phyloP scores from a whole-genome alignment of 2,797 vertebrate genomes.

The Sciurus vulgaris region DNA sequence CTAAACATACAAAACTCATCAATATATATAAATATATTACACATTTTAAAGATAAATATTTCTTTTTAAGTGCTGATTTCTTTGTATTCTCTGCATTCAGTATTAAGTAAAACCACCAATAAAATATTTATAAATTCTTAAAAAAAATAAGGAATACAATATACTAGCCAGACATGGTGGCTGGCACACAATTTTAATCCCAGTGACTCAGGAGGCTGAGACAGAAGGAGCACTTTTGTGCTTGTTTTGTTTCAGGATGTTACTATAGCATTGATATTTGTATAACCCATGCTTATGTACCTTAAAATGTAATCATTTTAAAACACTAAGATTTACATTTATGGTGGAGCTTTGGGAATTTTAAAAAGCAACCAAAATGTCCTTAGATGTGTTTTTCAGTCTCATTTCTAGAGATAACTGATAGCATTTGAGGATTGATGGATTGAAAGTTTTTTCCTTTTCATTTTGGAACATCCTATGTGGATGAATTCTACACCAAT shows the following conservation, averaged over 20 bases:
- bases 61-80: conserved; percentile 75
- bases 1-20: conserved; percentile 45
- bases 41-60: conserved; percentile 68
- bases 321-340: conserved; percentile 80
- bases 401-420: conserved; percentile 72
- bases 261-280: conserved; percentile 78
- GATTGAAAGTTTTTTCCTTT: neutral
- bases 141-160: too few relatives aligned
- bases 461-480: fast-evolving
- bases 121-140: conserved; percentile 82
- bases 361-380: conserved; percentile 79
- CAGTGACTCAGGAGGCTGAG: too few relatives aligned
- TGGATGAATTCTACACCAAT: neutral
- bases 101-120: conserved; percentile 82
- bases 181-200: too few relatives aligned
- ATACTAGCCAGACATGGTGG: too few relatives aligned
- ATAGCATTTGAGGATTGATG: neutral
- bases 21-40: conserved; percentile 59
- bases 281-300: conserved; percentile 79
- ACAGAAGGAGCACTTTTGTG: conserved; percentile 87
- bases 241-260: conserved; percentile 87
- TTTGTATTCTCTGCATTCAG: conserved; percentile 77
- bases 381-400: conserved; percentile 60
- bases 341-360: conserved; percentile 80
- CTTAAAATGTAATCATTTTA: conserved; percentile 79